Conservation (phyloP, 2,888 invertebrate species). For the Pheosia tremula region DNA sequence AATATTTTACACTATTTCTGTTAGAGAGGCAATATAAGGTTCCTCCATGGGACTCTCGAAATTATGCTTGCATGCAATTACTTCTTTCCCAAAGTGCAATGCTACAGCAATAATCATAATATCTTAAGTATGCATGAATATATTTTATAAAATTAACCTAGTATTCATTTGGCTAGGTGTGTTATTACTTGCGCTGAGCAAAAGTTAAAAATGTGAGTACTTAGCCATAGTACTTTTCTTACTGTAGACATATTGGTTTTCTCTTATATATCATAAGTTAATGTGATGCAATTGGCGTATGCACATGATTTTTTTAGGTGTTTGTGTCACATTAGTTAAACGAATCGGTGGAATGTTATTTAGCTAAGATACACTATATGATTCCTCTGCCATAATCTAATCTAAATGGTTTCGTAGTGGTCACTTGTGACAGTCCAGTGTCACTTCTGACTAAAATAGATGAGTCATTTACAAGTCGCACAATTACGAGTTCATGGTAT, state of each 20-base stretch:
- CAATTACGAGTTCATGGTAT: no score
- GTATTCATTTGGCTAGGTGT: slow-evolving; percentile 79
- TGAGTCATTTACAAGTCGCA: no score
- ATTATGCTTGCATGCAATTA: slow-evolving; percentile 50
- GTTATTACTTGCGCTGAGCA: slow-evolving; percentile 80
- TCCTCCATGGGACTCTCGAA: slow-evolving; percentile 18
- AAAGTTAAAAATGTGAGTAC: slow-evolving; percentile 79
- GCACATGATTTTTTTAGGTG: not conserved
- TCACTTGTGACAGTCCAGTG: no score
- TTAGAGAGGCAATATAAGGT: slow-evolving; percentile 10
- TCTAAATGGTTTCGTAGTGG: no score
- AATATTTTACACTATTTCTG: no score
- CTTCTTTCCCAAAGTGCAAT: slow-evolving; percentile 26
- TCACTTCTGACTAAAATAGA: no score
- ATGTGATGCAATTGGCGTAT: slow-evolving; percentile 15
- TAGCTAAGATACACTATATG: not conserved
- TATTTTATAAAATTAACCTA: slow-evolving; percentile 60
- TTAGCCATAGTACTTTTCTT: slow-evolving; percentile 42
- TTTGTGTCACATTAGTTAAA: slow-evolving; percentile 1
- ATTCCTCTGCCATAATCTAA: no score
- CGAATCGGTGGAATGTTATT: not conserved
- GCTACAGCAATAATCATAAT: slow-evolving; percentile 26
- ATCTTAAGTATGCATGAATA: slow-evolving; percentile 51
- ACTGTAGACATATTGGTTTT: slow-evolving; percentile 27
- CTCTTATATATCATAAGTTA: slow-evolving; percentile 4